Conservation (phyloP, 92 coral and sea anemone genomes). For the Umimayanthus kanabou region DNA sequence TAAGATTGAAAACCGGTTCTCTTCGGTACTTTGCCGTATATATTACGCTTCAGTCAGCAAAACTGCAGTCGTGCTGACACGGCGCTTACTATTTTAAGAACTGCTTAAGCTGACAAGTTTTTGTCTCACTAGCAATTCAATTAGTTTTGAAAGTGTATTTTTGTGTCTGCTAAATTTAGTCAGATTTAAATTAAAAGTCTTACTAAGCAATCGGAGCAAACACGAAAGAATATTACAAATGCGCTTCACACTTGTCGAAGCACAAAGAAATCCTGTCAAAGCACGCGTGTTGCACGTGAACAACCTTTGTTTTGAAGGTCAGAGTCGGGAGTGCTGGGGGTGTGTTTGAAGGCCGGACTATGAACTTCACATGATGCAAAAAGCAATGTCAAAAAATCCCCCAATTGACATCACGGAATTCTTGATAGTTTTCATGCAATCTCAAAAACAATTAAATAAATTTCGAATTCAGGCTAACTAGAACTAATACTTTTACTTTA, state of each 20-base stretch:
- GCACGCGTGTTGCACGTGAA: conserved; percentile 38
- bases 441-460: no score
- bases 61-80: not conserved
- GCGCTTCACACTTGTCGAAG: not conserved
- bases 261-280: not conserved
- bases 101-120: not conserved
- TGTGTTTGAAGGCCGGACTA: conserved; percentile 42
- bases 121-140: not conserved
- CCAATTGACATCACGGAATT: conserved; percentile 5
- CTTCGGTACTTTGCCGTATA: no score
- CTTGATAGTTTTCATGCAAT: not conserved
- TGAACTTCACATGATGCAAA: conserved; percentile 25
- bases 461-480: not conserved
- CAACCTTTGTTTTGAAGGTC: conserved; percentile 16
- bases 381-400: not conserved
- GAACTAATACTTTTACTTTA: not conserved
- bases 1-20: no score
- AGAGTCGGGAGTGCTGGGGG: conserved; percentile 37
- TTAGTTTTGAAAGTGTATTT: no score
- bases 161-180: not conserved
- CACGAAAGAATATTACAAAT: no score
- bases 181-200: not conserved
- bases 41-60: no score
- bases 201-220: no score
- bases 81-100: not conserved